These are phyloP conservation scores for Melipona quadrifasciata DNA, from an alignment of 1,140 invertebrate species.

Conservation along the genomic window DNA sequence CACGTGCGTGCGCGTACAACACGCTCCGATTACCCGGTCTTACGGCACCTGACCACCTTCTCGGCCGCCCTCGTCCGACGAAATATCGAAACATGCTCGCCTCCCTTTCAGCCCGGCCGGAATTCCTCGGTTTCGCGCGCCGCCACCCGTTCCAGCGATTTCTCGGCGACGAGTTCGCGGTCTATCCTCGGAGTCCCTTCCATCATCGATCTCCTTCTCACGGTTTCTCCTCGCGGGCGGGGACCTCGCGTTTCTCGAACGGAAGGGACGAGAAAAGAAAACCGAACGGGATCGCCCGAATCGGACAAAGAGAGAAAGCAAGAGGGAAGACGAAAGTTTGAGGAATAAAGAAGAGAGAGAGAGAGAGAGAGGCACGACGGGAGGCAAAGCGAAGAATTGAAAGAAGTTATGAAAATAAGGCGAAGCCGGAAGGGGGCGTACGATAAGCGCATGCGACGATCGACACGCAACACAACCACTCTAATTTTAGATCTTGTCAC, in stretches of 20 bases:
- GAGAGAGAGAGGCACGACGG: constrained; percentile 51
- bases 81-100: not conserved
- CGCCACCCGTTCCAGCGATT: not conserved
- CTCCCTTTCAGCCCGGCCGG: not conserved
- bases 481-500: constrained; percentile 82
- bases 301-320: constrained; percentile 41
- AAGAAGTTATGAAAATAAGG: constrained; percentile 80
- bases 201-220: constrained; percentile 77
- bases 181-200: constrained; percentile 37
- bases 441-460: constrained; percentile 81
- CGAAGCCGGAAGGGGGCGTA: constrained; percentile 80
- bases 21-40: constrained; percentile 2
- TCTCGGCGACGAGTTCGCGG: constrained; percentile 8
- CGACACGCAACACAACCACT: constrained; percentile 78
- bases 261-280: constrained; percentile 11
- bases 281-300: constrained; percentile 8
- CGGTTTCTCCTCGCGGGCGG: constrained; percentile 70
- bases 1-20: not conserved
- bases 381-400: constrained; percentile 71
- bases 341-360: constrained; percentile 35
- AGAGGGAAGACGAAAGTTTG: not conserved
- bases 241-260: constrained; percentile 9
- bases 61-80: not conserved
- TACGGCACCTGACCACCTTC: not conserved
- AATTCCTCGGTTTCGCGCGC: constrained; percentile 18